Percentiles rank a stretch among this genome's conserved stretches.
phyloP scores from a whole-genome alignment of 1,140 invertebrate species.

The Cecropterus lyciades region DNA sequence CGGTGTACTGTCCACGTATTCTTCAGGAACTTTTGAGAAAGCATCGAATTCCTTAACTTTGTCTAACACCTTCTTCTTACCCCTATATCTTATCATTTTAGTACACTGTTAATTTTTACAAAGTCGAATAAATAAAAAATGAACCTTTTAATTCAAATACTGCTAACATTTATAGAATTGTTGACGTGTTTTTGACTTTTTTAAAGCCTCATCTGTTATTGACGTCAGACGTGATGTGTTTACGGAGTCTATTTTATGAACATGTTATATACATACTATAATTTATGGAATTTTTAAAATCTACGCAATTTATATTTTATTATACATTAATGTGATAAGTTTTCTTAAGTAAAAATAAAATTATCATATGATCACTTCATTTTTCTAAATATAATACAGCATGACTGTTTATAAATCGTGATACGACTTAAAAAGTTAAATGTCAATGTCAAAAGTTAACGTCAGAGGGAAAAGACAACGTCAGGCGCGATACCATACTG shows the following conservation, averaged over 20 bases:
- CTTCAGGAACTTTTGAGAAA: constrained; percentile 95
- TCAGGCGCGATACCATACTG: constrained; percentile 4
- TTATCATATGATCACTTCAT: too few species aligned
- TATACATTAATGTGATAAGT: too few species aligned
- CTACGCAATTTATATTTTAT: too few species aligned
- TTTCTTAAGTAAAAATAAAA: too few species aligned
- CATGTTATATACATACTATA: too few species aligned
- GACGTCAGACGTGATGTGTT: background rate
- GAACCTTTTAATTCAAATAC: background rate
- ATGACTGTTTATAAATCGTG: too few species aligned
- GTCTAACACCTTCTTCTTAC: constrained; percentile 87
- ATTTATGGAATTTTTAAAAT: too few species aligned
- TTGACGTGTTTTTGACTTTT: constrained; percentile 53
- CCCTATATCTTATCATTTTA: constrained; percentile 85
- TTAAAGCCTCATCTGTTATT: background rate
- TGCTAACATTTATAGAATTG: constrained; percentile 9
- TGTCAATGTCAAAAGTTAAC: constrained; percentile 11
- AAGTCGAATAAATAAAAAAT: background rate
- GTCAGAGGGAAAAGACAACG: constrained; percentile 7
- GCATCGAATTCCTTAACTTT: constrained; percentile 94
- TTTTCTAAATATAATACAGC: too few species aligned
- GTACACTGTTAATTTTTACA: constrained; percentile 23
- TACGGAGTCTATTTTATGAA: too few species aligned
- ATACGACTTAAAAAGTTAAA: background rate
- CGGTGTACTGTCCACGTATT: constrained; percentile 92